Evolutionary conservation across 2,888 invertebrate species (phyloP).

Genomic region (Dicranocentrus wangi): DNA sequence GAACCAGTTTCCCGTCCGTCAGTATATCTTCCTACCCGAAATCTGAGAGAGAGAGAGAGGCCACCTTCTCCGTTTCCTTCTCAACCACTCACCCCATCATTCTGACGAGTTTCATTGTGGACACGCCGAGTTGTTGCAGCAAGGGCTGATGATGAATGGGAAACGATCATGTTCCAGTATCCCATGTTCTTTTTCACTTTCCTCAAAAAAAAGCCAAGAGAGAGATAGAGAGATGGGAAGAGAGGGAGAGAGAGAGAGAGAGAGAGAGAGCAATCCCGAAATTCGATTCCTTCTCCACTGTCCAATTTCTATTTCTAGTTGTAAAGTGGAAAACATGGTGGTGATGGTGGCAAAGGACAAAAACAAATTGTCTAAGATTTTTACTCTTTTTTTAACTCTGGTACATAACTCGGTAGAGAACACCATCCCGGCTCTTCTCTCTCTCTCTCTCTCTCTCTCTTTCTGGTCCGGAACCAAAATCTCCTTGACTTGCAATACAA

Average conservation of each 20-base stretch:
- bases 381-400: too few species aligned
- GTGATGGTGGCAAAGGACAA: slow-evolving; percentile 24
- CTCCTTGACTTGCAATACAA: too few species aligned
- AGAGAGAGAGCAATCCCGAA: too few species aligned
- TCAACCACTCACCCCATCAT: slow-evolving; percentile 47
- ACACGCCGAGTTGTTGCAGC: slow-evolving; percentile 15
- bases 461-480: too few species aligned
- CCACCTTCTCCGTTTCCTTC: too few species aligned
- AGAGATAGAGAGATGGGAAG: too few species aligned
- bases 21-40: background rate
- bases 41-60: too few species aligned
- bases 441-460: too few species aligned
- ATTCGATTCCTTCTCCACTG: slow-evolving; percentile 35
- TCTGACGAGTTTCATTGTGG: slow-evolving; percentile 42
- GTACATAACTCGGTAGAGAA: too few species aligned
- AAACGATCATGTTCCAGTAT: slow-evolving; percentile 40
- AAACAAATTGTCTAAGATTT: slow-evolving; percentile 52
- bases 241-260: too few species aligned
- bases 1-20: background rate
- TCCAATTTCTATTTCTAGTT: slow-evolving; percentile 17
- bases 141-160: slow-evolving; percentile 49
- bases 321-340: slow-evolving; percentile 6
- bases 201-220: background rate
- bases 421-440: too few species aligned
- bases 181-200: slow-evolving; percentile 14